Evolutionary conservation across 1,140 invertebrate species (phyloP).

Genomic region (Drosophila parabipectinata): DNA sequence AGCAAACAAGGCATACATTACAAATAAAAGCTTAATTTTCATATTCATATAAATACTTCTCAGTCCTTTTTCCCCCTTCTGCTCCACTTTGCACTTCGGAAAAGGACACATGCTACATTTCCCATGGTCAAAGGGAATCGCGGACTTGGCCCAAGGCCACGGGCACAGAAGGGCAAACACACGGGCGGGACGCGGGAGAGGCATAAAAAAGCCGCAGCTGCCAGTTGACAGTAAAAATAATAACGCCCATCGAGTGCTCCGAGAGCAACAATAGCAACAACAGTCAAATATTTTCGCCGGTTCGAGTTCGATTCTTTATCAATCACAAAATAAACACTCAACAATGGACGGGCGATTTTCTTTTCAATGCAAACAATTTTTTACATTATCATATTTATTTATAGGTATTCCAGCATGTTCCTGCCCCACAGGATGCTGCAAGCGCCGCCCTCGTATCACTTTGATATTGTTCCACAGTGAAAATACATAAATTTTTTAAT

Average conservation of each 20-base stretch:
- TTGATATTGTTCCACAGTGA: constrained; percentile 32
- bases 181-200: neutral
- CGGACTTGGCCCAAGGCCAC: constrained; percentile 56
- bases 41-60: constrained; percentile 50
- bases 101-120: constrained; percentile 57
- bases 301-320: constrained; percentile 60
- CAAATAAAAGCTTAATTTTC: constrained; percentile 55
- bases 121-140: constrained; percentile 44
- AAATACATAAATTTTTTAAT: constrained; percentile 64
- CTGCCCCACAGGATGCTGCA: constrained; percentile 30
- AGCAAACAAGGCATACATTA: constrained; percentile 30
- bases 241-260: constrained; percentile 39
- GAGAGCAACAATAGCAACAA: constrained; percentile 49
- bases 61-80: constrained; percentile 12
- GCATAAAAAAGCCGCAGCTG: constrained; percentile 51
- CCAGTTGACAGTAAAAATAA: constrained; percentile 64
- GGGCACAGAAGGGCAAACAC: constrained; percentile 14
- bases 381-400: constrained; percentile 72
- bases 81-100: constrained; percentile 13
- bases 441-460: constrained; percentile 27
- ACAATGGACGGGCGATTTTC: constrained; percentile 47
- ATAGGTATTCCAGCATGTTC: constrained; percentile 44
- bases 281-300: constrained; percentile 51
- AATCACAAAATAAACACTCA: constrained; percentile 77
- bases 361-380: constrained; percentile 67